Conservation (phyloP, 2,888 invertebrate species). For the Hyppa rectilinea region DNA sequence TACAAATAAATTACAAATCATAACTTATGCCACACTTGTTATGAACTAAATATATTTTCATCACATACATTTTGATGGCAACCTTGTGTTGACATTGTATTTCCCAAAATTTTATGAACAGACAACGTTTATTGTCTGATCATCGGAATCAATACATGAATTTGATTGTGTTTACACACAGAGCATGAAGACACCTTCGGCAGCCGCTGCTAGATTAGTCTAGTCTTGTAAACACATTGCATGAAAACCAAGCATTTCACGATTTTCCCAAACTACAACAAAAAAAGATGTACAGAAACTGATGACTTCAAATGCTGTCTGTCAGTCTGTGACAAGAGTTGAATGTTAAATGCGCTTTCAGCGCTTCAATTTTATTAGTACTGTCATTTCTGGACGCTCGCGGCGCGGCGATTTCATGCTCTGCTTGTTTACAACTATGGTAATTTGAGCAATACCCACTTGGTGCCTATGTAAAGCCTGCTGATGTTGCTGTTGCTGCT, state of each 20-base stretch:
- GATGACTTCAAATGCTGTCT: neutral
- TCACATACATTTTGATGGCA: conserved; percentile 26
- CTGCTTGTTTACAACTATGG: neutral
- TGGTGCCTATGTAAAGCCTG: conserved; percentile 82
- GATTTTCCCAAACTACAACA: neutral
- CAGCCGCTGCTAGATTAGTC: neutral
- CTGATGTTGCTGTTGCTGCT: conserved; percentile 77
- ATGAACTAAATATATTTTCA: conserved; percentile 37
- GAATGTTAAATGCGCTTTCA: neutral
- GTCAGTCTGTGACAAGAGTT: neutral
- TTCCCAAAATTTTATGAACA: conserved; percentile 6
- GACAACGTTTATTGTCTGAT: conserved; percentile 1
- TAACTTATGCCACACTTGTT: conserved; percentile 60
- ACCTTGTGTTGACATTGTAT: conserved; percentile 11
- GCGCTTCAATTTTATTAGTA: neutral
- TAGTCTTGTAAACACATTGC: neutral
- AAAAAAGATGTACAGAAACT: neutral
- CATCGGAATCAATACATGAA: conserved; percentile 7
- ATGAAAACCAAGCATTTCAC: neutral
- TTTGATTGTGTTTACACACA: neutral
- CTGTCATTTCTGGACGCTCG: neutral
- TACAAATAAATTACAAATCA: conserved; percentile 86
- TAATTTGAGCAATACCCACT: conserved; percentile 54
- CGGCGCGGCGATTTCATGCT: neutral
- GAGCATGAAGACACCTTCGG: neutral